phyloP scores from a whole-genome alignment of 2,797 vertebrate genomes.

The Morelia viridis region DNA sequence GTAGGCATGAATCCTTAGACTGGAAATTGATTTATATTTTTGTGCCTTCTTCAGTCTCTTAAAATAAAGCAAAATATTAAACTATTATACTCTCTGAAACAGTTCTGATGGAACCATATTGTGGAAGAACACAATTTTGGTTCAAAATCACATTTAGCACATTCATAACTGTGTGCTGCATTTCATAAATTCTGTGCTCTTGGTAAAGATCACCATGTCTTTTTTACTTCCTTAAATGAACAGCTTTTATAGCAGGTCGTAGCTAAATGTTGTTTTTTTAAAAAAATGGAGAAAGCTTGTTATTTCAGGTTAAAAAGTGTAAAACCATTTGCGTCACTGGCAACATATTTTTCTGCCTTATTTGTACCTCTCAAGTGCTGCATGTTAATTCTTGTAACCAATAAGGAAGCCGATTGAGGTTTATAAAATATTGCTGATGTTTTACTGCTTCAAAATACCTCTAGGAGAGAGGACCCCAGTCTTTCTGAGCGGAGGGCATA shows the following conservation, averaged over 20 bases:
- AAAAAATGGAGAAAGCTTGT: conserved; percentile 32
- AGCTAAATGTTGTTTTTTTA: conserved; percentile 24
- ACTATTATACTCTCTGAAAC: conserved; percentile 55
- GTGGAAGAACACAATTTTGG: conserved; percentile 30
- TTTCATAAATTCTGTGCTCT: conserved; percentile 52
- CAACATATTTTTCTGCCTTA: conserved; percentile 27
- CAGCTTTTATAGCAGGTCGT: conserved; percentile 53
- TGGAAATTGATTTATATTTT: conserved; percentile 51
- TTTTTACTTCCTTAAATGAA: conserved; percentile 31
- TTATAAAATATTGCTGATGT: conserved; percentile 7
- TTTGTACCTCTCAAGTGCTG: conserved; percentile 48
- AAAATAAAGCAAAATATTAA: neutral
- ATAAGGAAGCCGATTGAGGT: conserved; percentile 36
- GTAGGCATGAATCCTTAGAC: neutral
- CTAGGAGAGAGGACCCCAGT: neutral
- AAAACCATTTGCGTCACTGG: conserved; percentile 44
- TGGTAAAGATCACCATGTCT: conserved; percentile 47
- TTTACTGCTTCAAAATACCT: conserved; percentile 25
- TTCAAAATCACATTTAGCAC: conserved; percentile 23
- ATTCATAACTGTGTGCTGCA: conserved; percentile 37
- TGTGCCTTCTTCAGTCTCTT: conserved; percentile 56
- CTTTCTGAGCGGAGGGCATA: conserved; percentile 21
- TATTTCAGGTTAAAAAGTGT: conserved; percentile 46
- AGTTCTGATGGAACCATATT: conserved; percentile 44
- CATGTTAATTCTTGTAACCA: conserved; percentile 50